phyloP scores from a whole-genome alignment of 1,140 invertebrate genomes.

The Melipona quadrifasciata region DNA sequence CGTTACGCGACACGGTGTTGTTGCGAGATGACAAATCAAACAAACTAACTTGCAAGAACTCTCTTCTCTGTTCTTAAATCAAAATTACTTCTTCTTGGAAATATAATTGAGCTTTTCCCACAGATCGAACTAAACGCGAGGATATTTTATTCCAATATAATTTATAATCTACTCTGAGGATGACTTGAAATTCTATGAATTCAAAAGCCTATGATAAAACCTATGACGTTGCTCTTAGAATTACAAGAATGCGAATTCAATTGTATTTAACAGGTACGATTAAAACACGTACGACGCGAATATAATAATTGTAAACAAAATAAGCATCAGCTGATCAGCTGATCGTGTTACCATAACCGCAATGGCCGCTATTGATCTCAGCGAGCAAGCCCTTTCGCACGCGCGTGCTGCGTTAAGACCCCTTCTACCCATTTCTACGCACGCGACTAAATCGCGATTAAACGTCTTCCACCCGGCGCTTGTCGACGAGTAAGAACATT shows the following conservation, averaged over 20 bases:
- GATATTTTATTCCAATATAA: background rate
- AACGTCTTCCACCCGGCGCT: background rate
- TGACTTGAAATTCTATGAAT: background rate
- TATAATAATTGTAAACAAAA: slow-evolving; percentile 48
- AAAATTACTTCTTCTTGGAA: no score
- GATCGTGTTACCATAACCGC: slow-evolving; percentile 57
- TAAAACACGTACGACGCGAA: no score
- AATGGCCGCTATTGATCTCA: slow-evolving; percentile 70
- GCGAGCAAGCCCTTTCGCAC: slow-evolving; percentile 39
- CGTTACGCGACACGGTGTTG: background rate
- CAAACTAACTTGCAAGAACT: no score
- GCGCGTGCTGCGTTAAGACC: slow-evolving; percentile 45
- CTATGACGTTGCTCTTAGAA: no score
- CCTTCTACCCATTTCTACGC: slow-evolving; percentile 29
- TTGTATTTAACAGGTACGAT: background rate
- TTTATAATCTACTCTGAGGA: background rate
- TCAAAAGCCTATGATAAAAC: background rate
- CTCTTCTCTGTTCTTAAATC: no score
- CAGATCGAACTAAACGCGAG: background rate
- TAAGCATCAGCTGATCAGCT: slow-evolving; percentile 57
- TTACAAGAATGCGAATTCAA: no score
- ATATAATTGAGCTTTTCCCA: background rate
- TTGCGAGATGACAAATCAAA: no score
- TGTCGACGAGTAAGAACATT: background rate
- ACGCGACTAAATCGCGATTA: slow-evolving; percentile 13